Conservation (phyloP, 2,888 invertebrate genomes). For the Pseudococcus longispinus region DNA sequence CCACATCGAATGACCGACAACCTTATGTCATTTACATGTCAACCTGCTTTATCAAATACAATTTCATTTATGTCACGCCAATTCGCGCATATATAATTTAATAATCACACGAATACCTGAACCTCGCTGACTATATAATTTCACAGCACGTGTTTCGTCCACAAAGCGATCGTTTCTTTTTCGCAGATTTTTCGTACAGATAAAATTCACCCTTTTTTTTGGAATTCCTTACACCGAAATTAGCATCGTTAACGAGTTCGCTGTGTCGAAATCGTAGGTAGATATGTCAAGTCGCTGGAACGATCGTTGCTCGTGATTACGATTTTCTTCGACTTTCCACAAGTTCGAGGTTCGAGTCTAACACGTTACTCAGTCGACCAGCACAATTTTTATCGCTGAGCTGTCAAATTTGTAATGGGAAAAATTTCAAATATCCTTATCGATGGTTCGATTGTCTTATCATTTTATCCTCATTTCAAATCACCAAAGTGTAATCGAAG, state of each 20-base stretch:
- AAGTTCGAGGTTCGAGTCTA: neutral
- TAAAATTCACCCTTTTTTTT: neutral
- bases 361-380: neutral
- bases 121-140: neutral
- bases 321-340: neutral
- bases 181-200: neutral
- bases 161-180: neutral
- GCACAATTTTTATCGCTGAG: neutral
- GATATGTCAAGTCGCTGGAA: neutral
- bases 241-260: neutral
- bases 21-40: conserved; percentile 23
- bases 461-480: neutral
- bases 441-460: too few relatives aligned
- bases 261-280: neutral
- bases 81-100: conserved; percentile 26
- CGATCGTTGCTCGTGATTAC: neutral
- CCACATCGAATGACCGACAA: conserved; percentile 18
- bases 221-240: neutral
- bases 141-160: neutral
- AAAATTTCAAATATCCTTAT: neutral
- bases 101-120: conserved; percentile 9
- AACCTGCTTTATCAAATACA: conserved; percentile 26
- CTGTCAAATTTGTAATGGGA: neutral
- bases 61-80: conserved; percentile 35
- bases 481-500: neutral